Evolutionary conservation across 2,113 vertebrate species (phyloP), one percentile per base, ranked within the genome.

Genomic region (Apus apus): DNA sequence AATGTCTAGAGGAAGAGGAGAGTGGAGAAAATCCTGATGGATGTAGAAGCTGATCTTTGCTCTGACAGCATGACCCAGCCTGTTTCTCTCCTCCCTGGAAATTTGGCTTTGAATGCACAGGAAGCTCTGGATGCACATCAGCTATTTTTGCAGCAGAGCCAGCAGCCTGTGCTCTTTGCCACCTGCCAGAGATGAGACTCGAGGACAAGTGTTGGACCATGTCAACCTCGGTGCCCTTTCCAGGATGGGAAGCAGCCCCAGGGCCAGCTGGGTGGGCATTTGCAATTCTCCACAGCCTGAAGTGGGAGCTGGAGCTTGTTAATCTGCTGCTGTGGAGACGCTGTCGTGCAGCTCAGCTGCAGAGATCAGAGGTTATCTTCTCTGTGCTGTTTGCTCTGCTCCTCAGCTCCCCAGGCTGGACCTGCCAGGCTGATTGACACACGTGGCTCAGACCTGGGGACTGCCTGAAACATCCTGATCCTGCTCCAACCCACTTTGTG

Each of bases 21-120:
- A 61, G 6, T 1, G 2, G 51, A 82, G 51, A 60, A 29, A 30
- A 66, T 57, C 51, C 62, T 53, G 76, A 61, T 36, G 16, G 85
- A 75, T 84, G 68, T 67, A 84, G 66, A 66, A 83, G n/a, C 80
- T 83, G 80, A 51, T 93, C 93, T 94, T 82, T 79, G 75, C 90
- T 83, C 80, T 45, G 48, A 48, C 67, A 54, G 36, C 8, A 1
- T 62, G 75, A 79, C 76, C 79, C 84, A 89, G 62, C 26, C 75
- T 70, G 40, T 75, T 83, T 75, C 29, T 78, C 58, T 54, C 66
- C 87, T 93, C 84, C 72, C 76, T 83, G 54, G 66, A 61, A 75
- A 57, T 36, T 60, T 26, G 32, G 26, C 57, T 78, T 74, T n/a
- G 62, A 62, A 71, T 53, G 83, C 87, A 32, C 46, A 50, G 51